Evolutionary conservation across 2,888 invertebrate species (phyloP).

Genomic region (Hermodice carunculata): DNA sequence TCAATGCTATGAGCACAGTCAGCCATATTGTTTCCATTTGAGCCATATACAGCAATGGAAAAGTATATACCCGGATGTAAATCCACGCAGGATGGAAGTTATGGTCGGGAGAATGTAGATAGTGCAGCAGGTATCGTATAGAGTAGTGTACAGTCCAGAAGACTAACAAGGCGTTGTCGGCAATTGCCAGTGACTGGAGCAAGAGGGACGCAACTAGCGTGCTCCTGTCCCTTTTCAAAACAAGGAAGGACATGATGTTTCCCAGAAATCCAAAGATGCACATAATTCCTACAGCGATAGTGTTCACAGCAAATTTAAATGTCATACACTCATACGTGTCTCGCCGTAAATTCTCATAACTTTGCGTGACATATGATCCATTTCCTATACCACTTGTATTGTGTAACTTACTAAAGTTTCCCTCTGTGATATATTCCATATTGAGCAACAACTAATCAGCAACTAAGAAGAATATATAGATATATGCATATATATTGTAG

Average conservation of each 20-base stretch:
- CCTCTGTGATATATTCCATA: too few species aligned
- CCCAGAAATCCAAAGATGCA: conserved; percentile 33
- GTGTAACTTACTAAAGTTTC: too few species aligned
- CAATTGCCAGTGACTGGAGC: conserved; percentile 36
- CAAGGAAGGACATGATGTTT: conserved; percentile 34
- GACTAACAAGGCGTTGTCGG: conserved; percentile 37
- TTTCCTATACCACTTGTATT: too few species aligned
- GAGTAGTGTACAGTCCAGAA: conserved; percentile 41
- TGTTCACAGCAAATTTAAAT: conserved; percentile 30
- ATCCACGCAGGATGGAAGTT: conserved; percentile 32
- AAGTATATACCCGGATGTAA: conserved; percentile 35
- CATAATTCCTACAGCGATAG: conserved; percentile 23
- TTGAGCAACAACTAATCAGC: too few species aligned
- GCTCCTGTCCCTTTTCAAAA: conserved; percentile 28
- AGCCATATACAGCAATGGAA: conserved; percentile 42
- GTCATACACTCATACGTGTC: conserved; percentile 8
- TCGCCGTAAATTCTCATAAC: too few species aligned
- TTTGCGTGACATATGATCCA: too few species aligned
- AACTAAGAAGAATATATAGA: too few species aligned
- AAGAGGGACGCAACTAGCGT: conserved; percentile 39
- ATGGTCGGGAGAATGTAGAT: background rate
- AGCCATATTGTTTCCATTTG: conserved; percentile 44
- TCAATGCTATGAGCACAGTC: conserved; percentile 41
- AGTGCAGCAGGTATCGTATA: conserved; percentile 19
- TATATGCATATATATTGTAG: too few species aligned